Evolutionary conservation across 2,888 invertebrate genomes (phyloP).

Genomic region (Drosophila borealis): DNA sequence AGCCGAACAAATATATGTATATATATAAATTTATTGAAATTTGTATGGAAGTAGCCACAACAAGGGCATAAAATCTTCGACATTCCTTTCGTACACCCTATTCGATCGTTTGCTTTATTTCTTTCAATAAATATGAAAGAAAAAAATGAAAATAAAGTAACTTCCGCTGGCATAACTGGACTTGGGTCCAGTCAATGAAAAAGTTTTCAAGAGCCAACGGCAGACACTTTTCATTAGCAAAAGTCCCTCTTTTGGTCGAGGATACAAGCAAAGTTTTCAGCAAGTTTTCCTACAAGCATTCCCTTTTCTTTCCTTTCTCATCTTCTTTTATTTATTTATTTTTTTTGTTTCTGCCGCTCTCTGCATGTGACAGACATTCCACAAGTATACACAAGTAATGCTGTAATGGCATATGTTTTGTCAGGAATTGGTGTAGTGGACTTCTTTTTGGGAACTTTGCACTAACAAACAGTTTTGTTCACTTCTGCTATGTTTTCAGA

Average conservation of each 20-base stretch:
- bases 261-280: conserved; percentile 67
- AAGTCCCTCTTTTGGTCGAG: conserved; percentile 47
- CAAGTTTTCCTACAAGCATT: conserved; percentile 22
- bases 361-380: conserved; percentile 67
- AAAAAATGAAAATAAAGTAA: conserved; percentile 55
- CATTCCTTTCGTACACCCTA: neutral
- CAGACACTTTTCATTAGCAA: conserved; percentile 77
- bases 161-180: conserved; percentile 60
- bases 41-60: neutral
- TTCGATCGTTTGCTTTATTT: conserved; percentile 70
- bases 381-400: conserved; percentile 67
- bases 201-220: conserved; percentile 67
- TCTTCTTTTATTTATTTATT: conserved; percentile 20
- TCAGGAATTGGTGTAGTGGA: conserved; percentile 33
- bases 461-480: conserved; percentile 64
- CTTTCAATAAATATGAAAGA: conserved; percentile 68
- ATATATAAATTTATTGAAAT: neutral
- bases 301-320: neutral
- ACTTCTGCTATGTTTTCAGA: conserved; percentile 37
- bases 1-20: no score
- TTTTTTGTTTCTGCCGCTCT: conserved; percentile 15
- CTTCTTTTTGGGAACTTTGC: conserved; percentile 44
- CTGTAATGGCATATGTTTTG: conserved; percentile 76
- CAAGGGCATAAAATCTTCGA: conserved; percentile 18
- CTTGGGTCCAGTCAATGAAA: conserved; percentile 57